Evolutionary conservation across 2,797 vertebrate species (phyloP).

Genomic region (Scolopax bukidnonensis): DNA sequence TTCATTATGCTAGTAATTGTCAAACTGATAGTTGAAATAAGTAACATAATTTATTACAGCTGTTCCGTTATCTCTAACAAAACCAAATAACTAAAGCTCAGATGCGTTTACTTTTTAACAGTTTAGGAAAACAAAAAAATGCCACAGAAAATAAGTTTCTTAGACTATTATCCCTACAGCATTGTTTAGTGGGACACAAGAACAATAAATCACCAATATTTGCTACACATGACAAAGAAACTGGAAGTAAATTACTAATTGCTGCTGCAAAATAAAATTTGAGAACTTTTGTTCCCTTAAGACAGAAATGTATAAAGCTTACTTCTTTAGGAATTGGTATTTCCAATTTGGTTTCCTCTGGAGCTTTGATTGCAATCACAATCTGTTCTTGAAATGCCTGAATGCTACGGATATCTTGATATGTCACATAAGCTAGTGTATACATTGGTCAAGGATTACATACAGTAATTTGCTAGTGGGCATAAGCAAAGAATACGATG

Average conservation of each 20-base stretch:
- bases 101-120: background rate
- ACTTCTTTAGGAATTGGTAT: conserved; percentile 90
- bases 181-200: background rate
- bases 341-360: conserved; percentile 91
- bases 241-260: background rate
- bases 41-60: background rate
- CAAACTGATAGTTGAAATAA: background rate
- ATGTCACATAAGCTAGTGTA: conserved; percentile 90
- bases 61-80: background rate
- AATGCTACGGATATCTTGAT: conserved; percentile 86
- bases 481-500: background rate
- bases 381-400: conserved; percentile 87
- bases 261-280: background rate
- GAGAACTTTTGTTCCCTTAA: background rate
- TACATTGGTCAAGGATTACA: conserved; percentile 58
- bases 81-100: background rate
- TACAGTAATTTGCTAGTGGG: background rate
- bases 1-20: background rate
- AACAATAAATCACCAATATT: background rate
- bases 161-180: background rate
- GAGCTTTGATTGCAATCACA: conserved; percentile 89
- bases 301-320: background rate
- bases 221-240: background rate
- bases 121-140: background rate
- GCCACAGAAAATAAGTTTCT: background rate